A percentile compares a stretch with the other conserved stretches of the same genome.
phyloP scores from a whole-genome alignment of 2,888 invertebrate species.

The Masnerella sp. region DNA sequence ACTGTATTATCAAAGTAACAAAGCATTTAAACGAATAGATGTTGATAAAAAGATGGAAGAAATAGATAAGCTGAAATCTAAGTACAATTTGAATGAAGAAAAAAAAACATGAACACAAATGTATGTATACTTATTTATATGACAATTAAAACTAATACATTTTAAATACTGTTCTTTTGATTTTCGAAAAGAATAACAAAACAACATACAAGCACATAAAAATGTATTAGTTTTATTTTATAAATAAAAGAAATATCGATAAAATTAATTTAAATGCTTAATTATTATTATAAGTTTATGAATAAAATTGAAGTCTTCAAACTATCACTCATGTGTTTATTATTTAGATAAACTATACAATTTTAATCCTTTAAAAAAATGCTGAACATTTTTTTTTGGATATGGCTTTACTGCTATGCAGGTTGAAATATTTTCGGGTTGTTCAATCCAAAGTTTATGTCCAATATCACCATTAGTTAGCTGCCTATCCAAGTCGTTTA shows the following conservation, averaged over 20 bases:
- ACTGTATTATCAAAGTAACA: constrained; percentile 97
- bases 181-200: too few species aligned
- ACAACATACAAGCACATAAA: too few species aligned
- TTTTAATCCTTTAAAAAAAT: constrained; percentile 91
- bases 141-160: neutral
- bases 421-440: constrained; percentile 97
- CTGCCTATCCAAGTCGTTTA: constrained; percentile 84
- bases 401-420: constrained; percentile 97
- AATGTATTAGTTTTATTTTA: too few species aligned
- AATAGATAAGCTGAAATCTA: constrained; percentile 95
- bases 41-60: constrained; percentile 97
- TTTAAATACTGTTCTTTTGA: too few species aligned
- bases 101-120: constrained; percentile 67
- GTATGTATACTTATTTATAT: neutral
- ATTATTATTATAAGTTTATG: too few species aligned
- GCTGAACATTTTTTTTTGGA: constrained; percentile 88
- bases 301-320: too few species aligned
- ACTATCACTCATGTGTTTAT: too few species aligned
- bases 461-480: constrained; percentile 86
- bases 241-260: too few species aligned
- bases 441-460: constrained; percentile 97
- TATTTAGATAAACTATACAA: constrained; percentile 79
- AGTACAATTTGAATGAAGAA: constrained; percentile 81
- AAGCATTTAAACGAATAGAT: constrained; percentile 97
- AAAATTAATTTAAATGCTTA: too few species aligned